Base-by-base conservation (phyloP, 2,888 invertebrate species). In the Ormia ochracea region DNA sequence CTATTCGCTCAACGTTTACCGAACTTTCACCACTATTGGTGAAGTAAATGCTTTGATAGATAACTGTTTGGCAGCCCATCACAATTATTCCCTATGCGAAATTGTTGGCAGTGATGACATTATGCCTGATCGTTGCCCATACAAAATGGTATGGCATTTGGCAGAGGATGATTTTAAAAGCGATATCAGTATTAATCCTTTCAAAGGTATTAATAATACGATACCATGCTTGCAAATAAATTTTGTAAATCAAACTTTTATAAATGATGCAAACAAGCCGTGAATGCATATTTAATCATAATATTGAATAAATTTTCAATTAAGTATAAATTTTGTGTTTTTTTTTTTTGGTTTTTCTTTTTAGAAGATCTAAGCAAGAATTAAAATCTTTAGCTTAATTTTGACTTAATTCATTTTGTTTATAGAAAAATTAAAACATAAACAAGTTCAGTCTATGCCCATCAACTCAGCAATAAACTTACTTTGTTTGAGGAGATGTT, bases 151-250 rank as follows among this genome's bases (percentile, higher is more conserved):
- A 3, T 81, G 81, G 81, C 78, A 81, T 75, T 52, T 83, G 50
- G 23, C 54, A 2, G 72, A 76, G 7, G 69, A 73, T 7, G 82
- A 81, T 36, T 50, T 80, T 54, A 65, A 58, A 4, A 63, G 26
- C 14, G 83, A 80, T 3, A 81, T 78, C 36, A 82, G 81, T 31
- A 72, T 66, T 14, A 82, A 83, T 63, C 81, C 82, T 4, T 81
- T 83, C 31, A 83, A 81, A 45, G 80, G 80, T 9, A 54, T 82
- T 7, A 65, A 70, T 19, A 79, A 73, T 38, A 65, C 82, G 4
- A 81, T 81, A 33, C 78, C 82, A 9, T 82, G 83, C 52, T 45
- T 83, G 28, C 82, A 82, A 26, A 43, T 83, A 10, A 83, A 82
- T 80, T 83, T 83, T 33, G 75, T 81, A 12, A 75, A 68, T 3